phyloP scores from a whole-genome alignment of 2,113 vertebrate species.

The Gallinago paraguaiae region DNA sequence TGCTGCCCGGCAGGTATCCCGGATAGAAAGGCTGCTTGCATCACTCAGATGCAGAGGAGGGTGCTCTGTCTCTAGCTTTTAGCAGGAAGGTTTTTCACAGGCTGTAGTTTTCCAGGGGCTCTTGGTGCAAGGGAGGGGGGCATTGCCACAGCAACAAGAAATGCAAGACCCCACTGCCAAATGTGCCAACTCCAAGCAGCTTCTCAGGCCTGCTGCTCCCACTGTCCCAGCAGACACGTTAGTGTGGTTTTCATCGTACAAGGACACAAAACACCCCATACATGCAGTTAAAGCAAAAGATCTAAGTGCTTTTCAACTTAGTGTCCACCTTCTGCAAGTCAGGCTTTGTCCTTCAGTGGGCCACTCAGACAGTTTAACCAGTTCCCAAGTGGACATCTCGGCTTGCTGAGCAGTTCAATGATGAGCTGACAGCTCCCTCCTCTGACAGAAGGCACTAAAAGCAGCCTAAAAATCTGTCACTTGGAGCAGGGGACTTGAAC shows the following conservation, averaged over 20 bases:
- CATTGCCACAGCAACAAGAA: background rate
- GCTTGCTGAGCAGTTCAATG: background rate
- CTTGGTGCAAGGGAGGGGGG: rapidly evolving
- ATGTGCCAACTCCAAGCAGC: background rate
- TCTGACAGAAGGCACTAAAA: constrained; percentile 12
- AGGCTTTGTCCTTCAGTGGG: background rate
- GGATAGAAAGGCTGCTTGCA: background rate
- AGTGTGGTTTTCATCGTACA: background rate
- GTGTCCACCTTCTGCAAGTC: background rate
- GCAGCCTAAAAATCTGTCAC: background rate
- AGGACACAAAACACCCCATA: background rate
- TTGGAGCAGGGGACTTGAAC: background rate
- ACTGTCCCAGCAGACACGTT: background rate
- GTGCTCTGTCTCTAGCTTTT: background rate
- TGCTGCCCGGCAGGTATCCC: background rate
- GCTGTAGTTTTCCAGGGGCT: background rate
- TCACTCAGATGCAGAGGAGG: background rate
- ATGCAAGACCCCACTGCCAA: background rate
- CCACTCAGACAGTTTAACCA: background rate
- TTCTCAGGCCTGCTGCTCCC: background rate
- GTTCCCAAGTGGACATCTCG: background rate
- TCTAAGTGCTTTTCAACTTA: background rate
- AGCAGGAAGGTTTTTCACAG: background rate
- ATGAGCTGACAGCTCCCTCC: constrained; percentile 49
- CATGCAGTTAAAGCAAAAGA: background rate